Evolutionary conservation across 2,888 invertebrate genomes (phyloP).

Genomic region (Leptodirus hochenwartii): DNA sequence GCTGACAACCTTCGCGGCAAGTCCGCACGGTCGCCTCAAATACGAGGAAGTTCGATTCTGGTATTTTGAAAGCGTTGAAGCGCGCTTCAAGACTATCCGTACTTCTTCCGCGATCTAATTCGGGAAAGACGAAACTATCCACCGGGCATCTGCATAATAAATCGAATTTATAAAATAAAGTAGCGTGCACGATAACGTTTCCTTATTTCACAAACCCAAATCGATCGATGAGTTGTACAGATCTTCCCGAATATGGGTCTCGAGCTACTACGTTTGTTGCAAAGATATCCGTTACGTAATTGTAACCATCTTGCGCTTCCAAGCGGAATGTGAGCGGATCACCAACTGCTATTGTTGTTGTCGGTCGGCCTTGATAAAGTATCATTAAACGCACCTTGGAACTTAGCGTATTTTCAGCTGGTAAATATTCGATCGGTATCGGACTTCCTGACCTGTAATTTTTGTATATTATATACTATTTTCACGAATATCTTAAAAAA

Average conservation of each 20-base stretch:
- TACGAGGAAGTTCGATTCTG: slow-evolving; percentile 82
- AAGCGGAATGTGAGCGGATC: slow-evolving; percentile 79
- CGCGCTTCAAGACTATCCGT: slow-evolving; percentile 78
- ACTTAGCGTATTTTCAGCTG: slow-evolving; percentile 79
- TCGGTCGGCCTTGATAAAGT: slow-evolving; percentile 76
- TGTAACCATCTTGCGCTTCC: slow-evolving; percentile 78
- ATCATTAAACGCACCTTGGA: slow-evolving; percentile 74
- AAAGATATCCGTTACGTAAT: slow-evolving; percentile 76
- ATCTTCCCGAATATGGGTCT: slow-evolving; percentile 81
- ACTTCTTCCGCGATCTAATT: slow-evolving; percentile 67
- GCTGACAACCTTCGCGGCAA: slow-evolving; percentile 78
- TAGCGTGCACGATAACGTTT: not conserved
- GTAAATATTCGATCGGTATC: slow-evolving; percentile 80
- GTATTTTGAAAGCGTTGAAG: slow-evolving; percentile 88
- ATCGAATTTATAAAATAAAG: not conserved
- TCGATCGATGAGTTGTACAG: slow-evolving; percentile 76
- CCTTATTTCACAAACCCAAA: slow-evolving; percentile 41
- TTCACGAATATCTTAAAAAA: slow-evolving; percentile 2
- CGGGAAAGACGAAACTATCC: slow-evolving; percentile 81
- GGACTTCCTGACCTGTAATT: slow-evolving; percentile 70
- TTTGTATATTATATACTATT: too few species aligned
- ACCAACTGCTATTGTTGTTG: slow-evolving; percentile 84
- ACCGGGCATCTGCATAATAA: slow-evolving; percentile 58
- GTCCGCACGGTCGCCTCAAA: slow-evolving; percentile 85
- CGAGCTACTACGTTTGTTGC: slow-evolving; percentile 84